Evolutionary conservation across 2,113 vertebrate species (phyloP), one percentile per base, ranked within the genome.

Genomic region (Astur gentilis): DNA sequence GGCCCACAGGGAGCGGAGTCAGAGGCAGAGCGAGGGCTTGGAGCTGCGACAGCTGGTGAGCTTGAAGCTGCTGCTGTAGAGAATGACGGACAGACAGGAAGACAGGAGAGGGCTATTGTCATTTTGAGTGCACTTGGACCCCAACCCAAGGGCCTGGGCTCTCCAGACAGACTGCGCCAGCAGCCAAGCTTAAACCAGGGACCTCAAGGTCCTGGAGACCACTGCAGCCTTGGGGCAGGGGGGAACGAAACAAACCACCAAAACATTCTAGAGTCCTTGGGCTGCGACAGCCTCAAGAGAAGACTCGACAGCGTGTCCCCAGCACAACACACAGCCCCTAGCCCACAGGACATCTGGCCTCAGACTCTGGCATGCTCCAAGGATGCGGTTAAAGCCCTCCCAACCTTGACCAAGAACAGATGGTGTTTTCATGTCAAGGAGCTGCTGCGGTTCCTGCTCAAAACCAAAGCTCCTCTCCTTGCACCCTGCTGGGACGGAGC

Each of bases 1-100:
- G 98, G 50, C 99, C 99, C 98, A 99, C 98, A 0, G 99, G 99
- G 52, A 99, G 98, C 0, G 99, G 99, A 45, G 99, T 98, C 98
- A 99, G 98, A 6, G 99, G 99, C 97, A 99, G 98, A 27, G 99
- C 99, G 83, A 99, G 98, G 29, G 99, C 99, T 98, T 99, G 99
- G 70, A 99, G 99, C 98, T 99, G 99, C 7, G 99, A 99, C 95
- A 99, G 98, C 98, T 99, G 99, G 84, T 99, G 99, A 77, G 99
- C 99, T 95, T 99, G 99, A 90, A 99, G 99, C 98, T 99, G 99
- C 99, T 99, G 99, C 99, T 99, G 98, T 92, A 98, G 96, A 76
- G 87, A 98, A 98, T 1, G 83, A 96, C 22, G 87, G 83, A 57
- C n/a, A 10, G 94, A 81, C 71, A 71, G 73, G 76, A 4, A 72